Base-by-base conservation (phyloP, 2,888 invertebrate species). In the Drosophila atroscutellata region DNA sequence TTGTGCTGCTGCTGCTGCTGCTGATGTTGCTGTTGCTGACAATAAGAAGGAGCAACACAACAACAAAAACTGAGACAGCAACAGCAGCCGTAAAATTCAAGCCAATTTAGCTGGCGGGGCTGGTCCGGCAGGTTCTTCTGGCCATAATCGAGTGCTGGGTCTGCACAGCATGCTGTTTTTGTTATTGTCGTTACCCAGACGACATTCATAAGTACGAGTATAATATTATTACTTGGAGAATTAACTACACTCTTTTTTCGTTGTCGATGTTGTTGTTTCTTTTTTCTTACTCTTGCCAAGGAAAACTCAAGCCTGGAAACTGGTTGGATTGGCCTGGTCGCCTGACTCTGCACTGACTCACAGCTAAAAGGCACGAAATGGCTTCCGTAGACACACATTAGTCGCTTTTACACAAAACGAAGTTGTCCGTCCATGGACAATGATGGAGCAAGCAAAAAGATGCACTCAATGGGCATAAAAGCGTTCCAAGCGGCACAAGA, bases 341-440 rank as follows among this genome's bases (percentile, higher is more conserved):
- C 9, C 62, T 47, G 70, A 73, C 65, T 72, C 72, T n/a, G 64
- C 49, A 50, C 67, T 62, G 73, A 74, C 67, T 79, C 79, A 81
- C 66, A 67, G 83, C 79, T 84, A 88, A 82, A 77, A 86, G 84
- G 79, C 90, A 84, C 87, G 90, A 86, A 80, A 83, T 86, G 84
- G 91, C 90, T 89, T 89, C 90, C 90, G 90, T 91, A 85, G 89
- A 91, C 77, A 77, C 89, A 89, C 90, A 91, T 89, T 89, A 89
- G 90, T 86, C 86, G 91, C 90, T 83, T 86, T 88, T 83, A 90
- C 91, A 88, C 90, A 86, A 89, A 88, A 81, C 67, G 71, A 47
- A 69, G 15, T 45, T 52, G 75, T 74, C 76, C 58, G 76, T 66
- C 62, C 52, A 34, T 63, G 65, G 64, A 67, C 71, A 75, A 78